Conservation (phyloP, 1,140 invertebrate genomes). For the Calliphora vicina region DNA sequence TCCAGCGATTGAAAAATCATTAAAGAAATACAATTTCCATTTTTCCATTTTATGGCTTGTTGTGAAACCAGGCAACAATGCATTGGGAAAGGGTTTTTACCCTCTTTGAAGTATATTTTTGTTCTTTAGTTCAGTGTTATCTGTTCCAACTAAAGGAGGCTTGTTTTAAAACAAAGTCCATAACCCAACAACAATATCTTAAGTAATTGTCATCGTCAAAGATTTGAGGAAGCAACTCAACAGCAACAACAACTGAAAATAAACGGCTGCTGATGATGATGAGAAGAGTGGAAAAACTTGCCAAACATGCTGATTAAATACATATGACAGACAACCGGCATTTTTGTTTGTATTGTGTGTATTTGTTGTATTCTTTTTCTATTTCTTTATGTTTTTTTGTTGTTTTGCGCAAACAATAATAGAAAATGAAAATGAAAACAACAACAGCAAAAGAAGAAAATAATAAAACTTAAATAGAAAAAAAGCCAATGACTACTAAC, state of each 20-base stretch:
- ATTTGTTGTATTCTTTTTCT: no score
- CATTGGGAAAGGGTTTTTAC: not conserved
- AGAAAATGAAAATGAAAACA: not conserved
- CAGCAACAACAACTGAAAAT: not conserved
- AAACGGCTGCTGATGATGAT: not conserved
- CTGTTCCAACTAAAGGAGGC: not conserved
- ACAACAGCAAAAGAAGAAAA: not conserved
- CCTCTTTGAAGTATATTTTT: no score
- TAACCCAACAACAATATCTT: not conserved
- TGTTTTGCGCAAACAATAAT: not conserved
- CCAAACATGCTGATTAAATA: constrained; percentile 9
- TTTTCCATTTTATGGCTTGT: no score
- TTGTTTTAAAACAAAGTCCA: not conserved
- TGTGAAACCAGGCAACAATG: no score
- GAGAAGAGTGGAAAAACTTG: not conserved
- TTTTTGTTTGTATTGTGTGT: not conserved
- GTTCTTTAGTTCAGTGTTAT: not conserved
- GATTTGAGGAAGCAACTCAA: not conserved
- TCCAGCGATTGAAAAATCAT: no score
- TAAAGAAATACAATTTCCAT: no score
- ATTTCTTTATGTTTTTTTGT: no score
- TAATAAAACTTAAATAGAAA: not conserved
- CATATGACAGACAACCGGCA: not conserved
- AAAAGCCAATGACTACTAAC: not conserved
- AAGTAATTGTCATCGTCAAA: not conserved